phyloP scores from a whole-genome alignment of 2,888 invertebrate species.

The Caenorhabditis becei region DNA sequence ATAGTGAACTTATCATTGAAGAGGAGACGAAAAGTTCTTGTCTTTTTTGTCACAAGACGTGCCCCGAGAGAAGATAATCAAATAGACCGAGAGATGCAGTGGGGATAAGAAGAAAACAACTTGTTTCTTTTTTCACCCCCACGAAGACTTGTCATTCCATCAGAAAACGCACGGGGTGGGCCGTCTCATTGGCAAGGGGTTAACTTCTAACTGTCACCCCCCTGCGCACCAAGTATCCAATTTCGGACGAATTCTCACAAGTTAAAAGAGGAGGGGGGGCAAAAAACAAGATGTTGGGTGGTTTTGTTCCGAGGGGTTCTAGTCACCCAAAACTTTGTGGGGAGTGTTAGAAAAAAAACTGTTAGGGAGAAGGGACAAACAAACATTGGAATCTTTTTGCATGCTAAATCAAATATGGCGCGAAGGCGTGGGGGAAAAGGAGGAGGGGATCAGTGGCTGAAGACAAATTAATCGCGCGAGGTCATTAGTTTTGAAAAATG shows the following conservation, averaged over 20 bases:
- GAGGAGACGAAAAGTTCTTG: constrained; percentile 51
- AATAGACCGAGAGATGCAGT: constrained; percentile 28
- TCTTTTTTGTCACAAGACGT: background rate
- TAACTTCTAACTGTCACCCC: constrained; percentile 15
- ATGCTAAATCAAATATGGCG: constrained; percentile 33
- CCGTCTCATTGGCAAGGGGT: constrained; percentile 29
- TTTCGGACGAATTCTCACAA: constrained; percentile 1
- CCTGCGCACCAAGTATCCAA: background rate
- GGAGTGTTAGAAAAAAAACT: background rate
- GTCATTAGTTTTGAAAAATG: constrained; percentile 16
- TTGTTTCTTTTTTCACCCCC: constrained; percentile 26
- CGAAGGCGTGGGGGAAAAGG: constrained; percentile 17
- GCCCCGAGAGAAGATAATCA: constrained; percentile 57
- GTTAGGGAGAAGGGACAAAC: constrained; percentile 7
- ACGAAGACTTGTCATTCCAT: constrained; percentile 27
- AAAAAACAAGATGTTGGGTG: background rate
- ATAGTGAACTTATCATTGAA: no score
- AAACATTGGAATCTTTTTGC: constrained; percentile 8
- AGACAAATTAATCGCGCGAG: constrained; percentile 41
- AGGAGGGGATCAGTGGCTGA: background rate
- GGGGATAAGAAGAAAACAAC: constrained; percentile 12
- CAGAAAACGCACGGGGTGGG: constrained; percentile 32
- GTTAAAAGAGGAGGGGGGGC: background rate
- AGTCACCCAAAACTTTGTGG: no score
- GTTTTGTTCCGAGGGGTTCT: background rate